Evolutionary conservation across 92 coral and sea anemone species (phyloP).

Genomic region (Desmophyllum pertusum): DNA sequence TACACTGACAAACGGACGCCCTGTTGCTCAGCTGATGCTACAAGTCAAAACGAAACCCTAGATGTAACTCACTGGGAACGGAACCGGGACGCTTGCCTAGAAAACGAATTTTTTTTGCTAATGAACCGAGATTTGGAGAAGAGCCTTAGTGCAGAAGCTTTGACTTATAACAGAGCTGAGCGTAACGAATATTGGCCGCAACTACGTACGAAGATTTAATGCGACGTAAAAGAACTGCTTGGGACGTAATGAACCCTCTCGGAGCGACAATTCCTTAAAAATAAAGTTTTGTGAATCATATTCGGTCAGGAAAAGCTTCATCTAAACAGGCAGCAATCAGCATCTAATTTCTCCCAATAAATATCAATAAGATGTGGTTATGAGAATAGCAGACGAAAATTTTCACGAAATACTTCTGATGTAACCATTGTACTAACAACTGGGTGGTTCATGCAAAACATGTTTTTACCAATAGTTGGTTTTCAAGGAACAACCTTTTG

Average conservation of each 20-base stretch:
- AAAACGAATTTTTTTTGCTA: not conserved
- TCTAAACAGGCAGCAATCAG: no score
- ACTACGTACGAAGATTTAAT: not conserved
- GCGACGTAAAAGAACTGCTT: not conserved
- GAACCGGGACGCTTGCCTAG: not conserved
- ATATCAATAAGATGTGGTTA: no score
- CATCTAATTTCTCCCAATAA: no score
- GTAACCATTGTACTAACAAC: no score
- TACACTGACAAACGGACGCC: not conserved
- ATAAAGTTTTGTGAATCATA: no score
- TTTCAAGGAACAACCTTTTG: no score
- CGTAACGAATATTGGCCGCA: not conserved
- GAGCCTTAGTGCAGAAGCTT: not conserved
- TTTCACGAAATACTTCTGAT: no score
- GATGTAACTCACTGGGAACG: not conserved
- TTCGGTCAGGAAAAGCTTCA: no score
- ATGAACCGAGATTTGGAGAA: not conserved
- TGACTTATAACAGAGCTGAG: not conserved
- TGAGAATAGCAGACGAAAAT: no score
- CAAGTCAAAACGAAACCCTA: not conserved
- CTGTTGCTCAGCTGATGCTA: constrained; percentile 1
- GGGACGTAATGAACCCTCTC: not conserved
- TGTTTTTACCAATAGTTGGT: no score
- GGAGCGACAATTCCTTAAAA: no score
- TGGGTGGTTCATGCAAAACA: no score